phyloP scores from a whole-genome alignment of 2,113 vertebrate genomes.

The Gracilinanus agilis region DNA sequence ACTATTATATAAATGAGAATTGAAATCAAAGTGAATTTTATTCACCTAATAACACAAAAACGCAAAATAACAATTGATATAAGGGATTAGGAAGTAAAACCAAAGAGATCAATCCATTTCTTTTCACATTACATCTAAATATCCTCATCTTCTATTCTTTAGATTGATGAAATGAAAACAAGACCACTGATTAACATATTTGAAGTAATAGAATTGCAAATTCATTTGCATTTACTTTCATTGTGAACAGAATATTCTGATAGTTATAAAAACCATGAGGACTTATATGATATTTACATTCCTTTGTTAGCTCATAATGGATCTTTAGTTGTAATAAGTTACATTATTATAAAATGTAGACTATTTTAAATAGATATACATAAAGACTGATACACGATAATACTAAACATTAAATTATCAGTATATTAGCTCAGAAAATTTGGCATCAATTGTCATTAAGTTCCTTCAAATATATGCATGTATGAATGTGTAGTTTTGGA shows the following conservation, averaged over 20 bases:
- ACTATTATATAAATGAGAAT: constrained; percentile 38
- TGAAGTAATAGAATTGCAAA: not conserved
- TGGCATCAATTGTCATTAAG: not conserved
- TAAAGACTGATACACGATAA: not conserved
- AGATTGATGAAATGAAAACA: constrained; percentile 66
- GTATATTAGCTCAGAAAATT: not conserved
- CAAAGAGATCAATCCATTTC: constrained; percentile 34
- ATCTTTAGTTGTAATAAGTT: constrained; percentile 29
- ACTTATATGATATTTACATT: not conserved
- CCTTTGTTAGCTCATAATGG: constrained; percentile 49
- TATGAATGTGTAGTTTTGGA: not conserved
- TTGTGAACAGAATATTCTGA: constrained; percentile 48
- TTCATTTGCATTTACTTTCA: constrained; percentile 62
- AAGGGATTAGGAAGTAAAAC: not conserved
- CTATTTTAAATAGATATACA: not conserved
- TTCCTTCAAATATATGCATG: not conserved
- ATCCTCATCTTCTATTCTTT: constrained; percentile 44
- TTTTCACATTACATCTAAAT: constrained; percentile 10
- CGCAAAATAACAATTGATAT: constrained; percentile 27
- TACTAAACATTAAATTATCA: not conserved
- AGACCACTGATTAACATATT: constrained; percentile 51
- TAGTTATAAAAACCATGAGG: constrained; percentile 51
- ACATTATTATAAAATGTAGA: constrained; percentile 43
- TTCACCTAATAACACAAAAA: constrained; percentile 5
- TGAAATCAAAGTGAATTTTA: constrained; percentile 55